Conservation (phyloP, 2,888 invertebrate genomes). For the Polyommatus icarus region DNA sequence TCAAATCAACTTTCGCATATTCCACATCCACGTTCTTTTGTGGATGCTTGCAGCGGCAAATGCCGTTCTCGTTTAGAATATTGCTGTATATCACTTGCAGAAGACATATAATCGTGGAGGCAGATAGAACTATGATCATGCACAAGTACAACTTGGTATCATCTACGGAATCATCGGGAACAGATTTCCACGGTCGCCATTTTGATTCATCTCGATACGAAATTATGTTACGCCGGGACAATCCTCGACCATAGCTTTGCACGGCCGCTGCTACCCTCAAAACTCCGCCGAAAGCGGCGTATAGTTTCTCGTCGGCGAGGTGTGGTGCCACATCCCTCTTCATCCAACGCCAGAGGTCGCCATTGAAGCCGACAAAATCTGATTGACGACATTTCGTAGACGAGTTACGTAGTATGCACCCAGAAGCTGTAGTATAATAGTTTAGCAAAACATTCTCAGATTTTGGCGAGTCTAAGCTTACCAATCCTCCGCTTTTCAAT, state of each 20-base stretch:
- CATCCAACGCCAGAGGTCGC: conserved; percentile 74
- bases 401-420: conserved; percentile 64
- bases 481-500: conserved; percentile 59
- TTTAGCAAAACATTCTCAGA: conserved; percentile 64
- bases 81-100: conserved; percentile 62
- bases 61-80: conserved; percentile 50
- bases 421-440: conserved; percentile 65
- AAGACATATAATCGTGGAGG: conserved; percentile 55
- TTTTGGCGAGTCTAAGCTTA: conserved; percentile 56
- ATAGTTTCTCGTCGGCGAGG: conserved; percentile 64
- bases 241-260: conserved; percentile 65
- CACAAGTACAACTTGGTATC: conserved; percentile 62
- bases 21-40: conserved; percentile 44
- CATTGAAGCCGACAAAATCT: conserved; percentile 69
- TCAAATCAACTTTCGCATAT: conserved; percentile 53
- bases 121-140: conserved; percentile 52
- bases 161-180: conserved; percentile 53
- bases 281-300: conserved; percentile 66
- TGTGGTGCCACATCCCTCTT: conserved; percentile 68
- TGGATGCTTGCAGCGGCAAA: conserved; percentile 50
- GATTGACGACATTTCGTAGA: conserved; percentile 62
- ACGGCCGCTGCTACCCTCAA: conserved; percentile 69
- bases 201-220: conserved; percentile 49
- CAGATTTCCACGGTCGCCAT: conserved; percentile 60
- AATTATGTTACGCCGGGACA: conserved; percentile 61